phyloP scores from a whole-genome alignment of 2,113 vertebrate species.

The Pedetes capensis region DNA sequence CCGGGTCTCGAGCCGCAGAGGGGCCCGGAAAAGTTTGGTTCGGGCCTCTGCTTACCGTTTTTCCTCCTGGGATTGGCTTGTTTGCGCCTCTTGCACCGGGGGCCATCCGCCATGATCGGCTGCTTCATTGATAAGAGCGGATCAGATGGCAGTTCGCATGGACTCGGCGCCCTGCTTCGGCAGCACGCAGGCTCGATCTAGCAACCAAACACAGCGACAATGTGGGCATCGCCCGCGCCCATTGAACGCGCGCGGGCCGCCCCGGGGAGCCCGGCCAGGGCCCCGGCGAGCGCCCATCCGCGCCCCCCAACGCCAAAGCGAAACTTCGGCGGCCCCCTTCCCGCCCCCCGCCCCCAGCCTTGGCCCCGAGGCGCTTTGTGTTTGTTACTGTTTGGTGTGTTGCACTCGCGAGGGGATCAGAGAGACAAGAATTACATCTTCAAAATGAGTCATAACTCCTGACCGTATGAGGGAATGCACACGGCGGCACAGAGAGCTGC shows the following conservation, averaged over 20 bases:
- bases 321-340: slow-evolving; percentile 65
- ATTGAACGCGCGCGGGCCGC: slow-evolving; percentile 88
- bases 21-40: slow-evolving; percentile 79
- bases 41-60: slow-evolving; percentile 93
- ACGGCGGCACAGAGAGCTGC: slow-evolving; percentile 81
- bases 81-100: slow-evolving; percentile 99
- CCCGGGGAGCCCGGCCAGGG: slow-evolving; percentile 82
- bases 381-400: slow-evolving; percentile 76
- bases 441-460: slow-evolving; percentile 88
- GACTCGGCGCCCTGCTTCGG: slow-evolving; percentile 92
- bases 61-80: slow-evolving; percentile 99
- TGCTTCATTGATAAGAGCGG: slow-evolving; percentile 98
- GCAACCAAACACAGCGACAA: slow-evolving; percentile 91
- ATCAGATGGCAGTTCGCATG: slow-evolving; percentile 99
- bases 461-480: slow-evolving; percentile 86
- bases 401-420: slow-evolving; percentile 84
- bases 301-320: slow-evolving; percentile 72
- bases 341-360: slow-evolving; percentile 46
- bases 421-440: slow-evolving; percentile 87
- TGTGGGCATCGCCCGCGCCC: slow-evolving; percentile 88
- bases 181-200: slow-evolving; percentile 92
- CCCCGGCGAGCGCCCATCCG: slow-evolving; percentile 75
- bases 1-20: slow-evolving; percentile 57
- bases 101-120: slow-evolving; percentile 99
- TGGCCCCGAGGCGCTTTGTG: slow-evolving; percentile 73